Percentiles rank a stretch among this genome's conserved stretches.
phyloP scores from a whole-genome alignment of 2,113 vertebrate species.

The Reinhardtius hippoglossoides region DNA sequence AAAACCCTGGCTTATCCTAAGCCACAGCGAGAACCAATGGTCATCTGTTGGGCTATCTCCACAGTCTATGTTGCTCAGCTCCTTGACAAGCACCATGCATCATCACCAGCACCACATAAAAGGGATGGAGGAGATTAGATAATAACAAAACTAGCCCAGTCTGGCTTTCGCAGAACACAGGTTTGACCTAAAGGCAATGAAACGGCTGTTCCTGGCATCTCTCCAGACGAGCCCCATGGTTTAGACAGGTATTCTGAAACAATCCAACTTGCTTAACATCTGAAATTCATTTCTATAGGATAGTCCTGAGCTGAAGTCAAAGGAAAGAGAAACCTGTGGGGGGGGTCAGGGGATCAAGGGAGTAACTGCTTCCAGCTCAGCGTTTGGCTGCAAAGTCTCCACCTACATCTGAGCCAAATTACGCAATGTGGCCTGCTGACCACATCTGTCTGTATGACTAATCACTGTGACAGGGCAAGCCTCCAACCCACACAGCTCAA shows the following conservation, averaged over 20 bases:
- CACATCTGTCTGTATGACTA: conserved; percentile 66
- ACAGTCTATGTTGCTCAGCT: neutral
- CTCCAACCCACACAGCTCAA: conserved; percentile 43
- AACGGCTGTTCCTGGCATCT: conserved; percentile 19
- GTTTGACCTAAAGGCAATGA: conserved; percentile 54
- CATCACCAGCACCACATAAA: conserved; percentile 55
- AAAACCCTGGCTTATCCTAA: conserved; percentile 33
- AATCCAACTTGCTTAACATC: neutral
- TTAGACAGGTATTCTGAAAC: conserved; percentile 14
- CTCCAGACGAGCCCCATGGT: conserved; percentile 7
- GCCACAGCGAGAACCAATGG: conserved; percentile 33
- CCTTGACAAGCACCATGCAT: conserved; percentile 72
- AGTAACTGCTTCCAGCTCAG: conserved; percentile 37
- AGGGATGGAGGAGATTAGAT: conserved; percentile 8
- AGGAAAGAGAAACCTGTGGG: conserved; percentile 41
- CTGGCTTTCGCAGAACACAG: neutral
- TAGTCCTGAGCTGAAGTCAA: conserved; percentile 28
- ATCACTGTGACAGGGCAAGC: conserved; percentile 52
- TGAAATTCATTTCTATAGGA: conserved; percentile 24
- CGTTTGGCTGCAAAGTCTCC: conserved; percentile 47
- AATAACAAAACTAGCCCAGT: conserved; percentile 47
- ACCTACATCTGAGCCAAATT: conserved; percentile 72
- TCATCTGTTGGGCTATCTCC: conserved; percentile 40
- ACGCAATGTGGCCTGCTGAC: conserved; percentile 53
- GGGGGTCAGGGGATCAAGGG: conserved; percentile 14